Percentiles rank a stretch among this genome's conserved stretches.
Conservation (phyloP, 2,797 vertebrate genomes). For the Chromis chromis region DNA sequence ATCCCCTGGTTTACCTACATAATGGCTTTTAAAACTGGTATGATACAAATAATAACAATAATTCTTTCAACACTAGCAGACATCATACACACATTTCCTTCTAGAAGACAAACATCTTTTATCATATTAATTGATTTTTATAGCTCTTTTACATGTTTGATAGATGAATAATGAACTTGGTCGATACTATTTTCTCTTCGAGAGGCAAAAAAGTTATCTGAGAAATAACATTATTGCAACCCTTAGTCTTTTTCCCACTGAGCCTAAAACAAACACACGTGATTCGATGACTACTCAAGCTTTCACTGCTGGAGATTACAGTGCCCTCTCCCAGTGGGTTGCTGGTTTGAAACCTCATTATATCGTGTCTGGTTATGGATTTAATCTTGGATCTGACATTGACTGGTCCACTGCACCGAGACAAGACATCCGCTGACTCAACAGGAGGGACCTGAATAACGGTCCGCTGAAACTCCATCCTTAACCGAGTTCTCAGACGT, state of each 20-base stretch:
- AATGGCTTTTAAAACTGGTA: too few relatives aligned
- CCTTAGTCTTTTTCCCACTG: constrained; percentile 32
- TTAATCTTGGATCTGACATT: constrained; percentile 60
- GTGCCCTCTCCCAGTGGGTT: constrained; percentile 37
- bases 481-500: background rate
- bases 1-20: too few relatives aligned
- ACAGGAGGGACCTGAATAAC: constrained; percentile 52
- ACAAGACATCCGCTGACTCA: constrained; percentile 52
- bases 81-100: constrained; percentile 6
- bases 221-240: constrained; percentile 47
- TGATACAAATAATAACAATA: too few relatives aligned
- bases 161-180: background rate
- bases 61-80: background rate
- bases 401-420: constrained; percentile 54
- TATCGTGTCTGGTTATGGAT: constrained; percentile 54
- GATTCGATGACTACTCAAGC: constrained; percentile 52
- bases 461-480: constrained; percentile 14
- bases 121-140: background rate
- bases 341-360: constrained; percentile 70
- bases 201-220: constrained; percentile 28
- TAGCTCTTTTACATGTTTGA: constrained; percentile 11
- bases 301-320: constrained; percentile 47
- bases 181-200: constrained; percentile 12
- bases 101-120: background rate
- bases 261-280: constrained; percentile 65